Conservation (phyloP, 2,113 vertebrate genomes). For the Ceuthmochares aereus region DNA sequence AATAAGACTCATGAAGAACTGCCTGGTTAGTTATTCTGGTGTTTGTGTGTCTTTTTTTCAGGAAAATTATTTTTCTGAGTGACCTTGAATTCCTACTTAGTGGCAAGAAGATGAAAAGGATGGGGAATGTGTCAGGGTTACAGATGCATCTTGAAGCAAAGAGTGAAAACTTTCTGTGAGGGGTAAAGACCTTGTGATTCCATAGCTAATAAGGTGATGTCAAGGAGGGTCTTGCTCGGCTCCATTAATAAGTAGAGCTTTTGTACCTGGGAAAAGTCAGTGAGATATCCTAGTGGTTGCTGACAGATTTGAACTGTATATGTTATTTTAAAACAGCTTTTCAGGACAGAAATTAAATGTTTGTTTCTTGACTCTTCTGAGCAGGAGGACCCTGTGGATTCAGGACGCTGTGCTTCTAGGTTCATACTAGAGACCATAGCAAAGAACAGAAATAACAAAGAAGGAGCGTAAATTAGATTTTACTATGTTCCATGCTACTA, state of each 20-base stretch:
- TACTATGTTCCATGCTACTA: not conserved
- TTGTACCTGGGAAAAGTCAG: not conserved
- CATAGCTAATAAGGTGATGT: not conserved
- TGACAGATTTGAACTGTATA: not conserved
- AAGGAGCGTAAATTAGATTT: not conserved
- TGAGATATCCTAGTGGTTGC: not conserved
- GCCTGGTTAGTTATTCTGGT: not conserved
- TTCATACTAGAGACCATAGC: not conserved
- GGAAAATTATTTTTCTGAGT: not conserved
- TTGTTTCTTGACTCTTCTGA: not conserved
- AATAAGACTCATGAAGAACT: not conserved
- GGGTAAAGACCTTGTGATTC: not conserved
- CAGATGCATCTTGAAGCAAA: not conserved
- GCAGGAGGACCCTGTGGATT: not conserved
- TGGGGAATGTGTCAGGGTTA: not conserved
- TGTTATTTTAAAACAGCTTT: not conserved
- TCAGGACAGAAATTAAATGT: not conserved
- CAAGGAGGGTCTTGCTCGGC: not conserved
- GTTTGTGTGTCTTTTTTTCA: not conserved
- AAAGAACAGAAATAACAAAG: not conserved
- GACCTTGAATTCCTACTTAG: not conserved
- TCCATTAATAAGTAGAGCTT: not conserved
- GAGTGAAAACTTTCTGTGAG: not conserved
- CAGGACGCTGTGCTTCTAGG: not conserved
- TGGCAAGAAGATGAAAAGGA: not conserved